phyloP scores from a whole-genome alignment of 2,797 vertebrate genomes.

The Manis javanica region DNA sequence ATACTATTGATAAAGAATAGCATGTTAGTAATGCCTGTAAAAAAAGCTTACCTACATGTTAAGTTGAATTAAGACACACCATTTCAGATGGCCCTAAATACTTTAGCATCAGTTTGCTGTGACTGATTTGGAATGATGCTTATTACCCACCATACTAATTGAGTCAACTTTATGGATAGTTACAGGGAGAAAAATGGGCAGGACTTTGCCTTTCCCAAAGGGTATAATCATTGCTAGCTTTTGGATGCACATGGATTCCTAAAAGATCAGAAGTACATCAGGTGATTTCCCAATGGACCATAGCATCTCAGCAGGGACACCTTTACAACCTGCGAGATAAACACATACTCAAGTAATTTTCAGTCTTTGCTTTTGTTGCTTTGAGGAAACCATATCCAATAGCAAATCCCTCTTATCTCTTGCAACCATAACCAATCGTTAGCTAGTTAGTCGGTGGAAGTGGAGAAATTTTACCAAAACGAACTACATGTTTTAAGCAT shows the following conservation, averaged over 20 bases:
- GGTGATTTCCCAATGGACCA: background rate
- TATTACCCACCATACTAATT: background rate
- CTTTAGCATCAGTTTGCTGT: constrained; percentile 42
- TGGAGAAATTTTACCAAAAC: constrained; percentile 6
- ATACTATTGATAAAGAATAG: constrained; percentile 32
- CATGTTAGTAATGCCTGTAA: background rate
- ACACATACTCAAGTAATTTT: constrained; percentile 25
- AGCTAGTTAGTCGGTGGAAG: background rate
- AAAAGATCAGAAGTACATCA: background rate
- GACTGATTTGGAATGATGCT: constrained; percentile 31
- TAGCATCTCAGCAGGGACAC: background rate
- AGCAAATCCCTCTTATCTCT: constrained; percentile 25
- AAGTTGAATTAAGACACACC: constrained; percentile 48
- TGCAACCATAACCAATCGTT: background rate
- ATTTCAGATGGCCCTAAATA: constrained; percentile 41
- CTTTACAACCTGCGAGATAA: constrained; percentile 37
- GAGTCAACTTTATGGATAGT: background rate
- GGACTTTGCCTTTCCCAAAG: background rate
- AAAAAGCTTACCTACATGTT: background rate
- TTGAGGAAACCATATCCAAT: constrained; percentile 2
- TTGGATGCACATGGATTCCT: background rate
- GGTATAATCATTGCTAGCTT: constrained; percentile 13
- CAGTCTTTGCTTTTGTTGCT: constrained; percentile 9
- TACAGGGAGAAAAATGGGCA: background rate
- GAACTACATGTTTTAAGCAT: background rate